Conservation (phyloP, 2,113 vertebrate species). For the Phocoena phocoena region DNA sequence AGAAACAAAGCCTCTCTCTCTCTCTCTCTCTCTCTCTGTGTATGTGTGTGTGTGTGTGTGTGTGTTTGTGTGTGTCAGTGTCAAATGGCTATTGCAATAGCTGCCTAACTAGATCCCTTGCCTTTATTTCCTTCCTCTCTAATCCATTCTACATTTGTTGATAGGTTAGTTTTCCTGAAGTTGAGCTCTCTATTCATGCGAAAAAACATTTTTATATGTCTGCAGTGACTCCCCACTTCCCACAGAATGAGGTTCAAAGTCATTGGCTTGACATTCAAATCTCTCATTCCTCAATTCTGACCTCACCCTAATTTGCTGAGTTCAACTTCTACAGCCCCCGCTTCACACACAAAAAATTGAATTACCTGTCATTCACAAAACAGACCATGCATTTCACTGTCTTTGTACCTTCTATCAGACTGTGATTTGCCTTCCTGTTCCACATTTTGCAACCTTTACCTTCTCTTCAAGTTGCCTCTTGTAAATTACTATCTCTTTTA, state of each 20-base stretch:
- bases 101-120: background rate
- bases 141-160: background rate
- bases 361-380: background rate
- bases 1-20: background rate
- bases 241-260: background rate
- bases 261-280: background rate
- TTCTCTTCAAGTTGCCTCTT: background rate
- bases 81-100: background rate
- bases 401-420: background rate
- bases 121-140: background rate
- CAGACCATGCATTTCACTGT: background rate
- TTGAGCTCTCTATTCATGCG: background rate
- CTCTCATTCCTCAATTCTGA: background rate
- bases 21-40: no score
- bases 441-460: background rate
- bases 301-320: background rate
- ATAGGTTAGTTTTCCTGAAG: background rate
- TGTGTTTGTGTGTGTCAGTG: background rate
- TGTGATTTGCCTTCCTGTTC: background rate
- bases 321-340: background rate
- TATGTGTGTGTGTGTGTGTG: background rate
- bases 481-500: background rate
- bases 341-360: conserved; percentile 2
- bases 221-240: background rate
- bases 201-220: background rate